A percentile compares a stretch with the other conserved stretches of the same genome.
These are phyloP conservation scores for Oncorhynchus kisutch DNA, from an alignment of 2,113 vertebrate genomes.

Conservation along the genomic window DNA sequence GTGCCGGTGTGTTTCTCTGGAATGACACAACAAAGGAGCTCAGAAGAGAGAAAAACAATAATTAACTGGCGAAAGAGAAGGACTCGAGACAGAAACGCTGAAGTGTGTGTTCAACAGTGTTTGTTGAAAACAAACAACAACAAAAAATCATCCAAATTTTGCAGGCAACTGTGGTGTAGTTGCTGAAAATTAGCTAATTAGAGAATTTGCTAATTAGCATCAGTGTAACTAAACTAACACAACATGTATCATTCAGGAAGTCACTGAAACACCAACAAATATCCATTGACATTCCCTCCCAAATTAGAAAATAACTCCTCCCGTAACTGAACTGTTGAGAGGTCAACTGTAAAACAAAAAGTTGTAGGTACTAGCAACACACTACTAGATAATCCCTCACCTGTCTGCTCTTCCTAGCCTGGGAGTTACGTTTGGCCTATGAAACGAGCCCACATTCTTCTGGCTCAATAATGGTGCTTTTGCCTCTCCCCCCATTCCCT, in stretches of 20 bases:
- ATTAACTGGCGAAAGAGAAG: slow-evolving; percentile 55
- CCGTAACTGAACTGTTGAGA: too few species aligned
- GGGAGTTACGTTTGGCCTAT: slow-evolving; percentile 18
- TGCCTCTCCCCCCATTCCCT: slow-evolving; percentile 34
- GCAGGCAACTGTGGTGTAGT: too few species aligned
- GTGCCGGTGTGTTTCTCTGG: slow-evolving; percentile 56
- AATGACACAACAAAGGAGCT: slow-evolving; percentile 58
- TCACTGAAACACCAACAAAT: neutral
- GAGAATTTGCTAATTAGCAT: too few species aligned
- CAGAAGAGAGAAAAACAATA: slow-evolving; percentile 44
- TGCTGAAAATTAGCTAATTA: too few species aligned
- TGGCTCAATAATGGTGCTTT: slow-evolving; percentile 56
- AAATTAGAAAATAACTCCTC: too few species aligned
- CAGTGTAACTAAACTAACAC: neutral
- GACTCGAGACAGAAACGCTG: slow-evolving; percentile 36
- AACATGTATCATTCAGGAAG: neutral
- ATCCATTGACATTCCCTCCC: neutral
- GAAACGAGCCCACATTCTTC: slow-evolving; percentile 58
- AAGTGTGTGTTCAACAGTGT: slow-evolving; percentile 23
- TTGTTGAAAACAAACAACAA: neutral
- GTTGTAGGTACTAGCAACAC: too few species aligned
- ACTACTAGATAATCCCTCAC: slow-evolving; percentile 49
- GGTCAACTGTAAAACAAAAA: too few species aligned
- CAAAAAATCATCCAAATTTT: slow-evolving; percentile 18
- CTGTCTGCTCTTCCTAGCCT: slow-evolving; percentile 50